Base-by-base conservation (phyloP, 2,113 vertebrate species). In the Macrotis lagotis region DNA sequence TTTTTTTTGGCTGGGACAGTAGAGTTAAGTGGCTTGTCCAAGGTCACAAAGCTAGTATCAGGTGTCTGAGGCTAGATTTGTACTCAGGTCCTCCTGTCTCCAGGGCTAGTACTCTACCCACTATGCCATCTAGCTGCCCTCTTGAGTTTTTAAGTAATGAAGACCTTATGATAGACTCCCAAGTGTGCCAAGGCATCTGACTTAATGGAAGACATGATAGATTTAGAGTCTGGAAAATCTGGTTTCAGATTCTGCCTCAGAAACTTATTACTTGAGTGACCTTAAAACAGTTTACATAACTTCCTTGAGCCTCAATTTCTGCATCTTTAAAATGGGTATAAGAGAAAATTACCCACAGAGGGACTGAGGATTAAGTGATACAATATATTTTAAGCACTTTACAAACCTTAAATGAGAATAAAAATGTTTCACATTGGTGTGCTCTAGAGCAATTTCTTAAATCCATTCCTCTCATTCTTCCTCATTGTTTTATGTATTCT, bases 281-380 rank as follows among this genome's bases (percentile, higher is more conserved):
- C 50, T 66, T 12, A 25, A 31, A 19, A 28, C n/a, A 44, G 31
- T 8, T 59, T 50, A 59, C 74, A 12, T 88, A 48, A 50, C 25
- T 90, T 89, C 52, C 90, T 51, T 50, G 48, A 59, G 37, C 89
- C 94, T 49, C 49, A 91, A 3, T 74, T 51, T 93, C 88, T 88
- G 94, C n/a, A 50, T 50, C 48, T 19, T 8, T 50, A 90, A 50
- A 92, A 88, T 31, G 2, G 28, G 47, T 16, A 19, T 52, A n/a
- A 47, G 31, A 52, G 92, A 8, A 14, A 89, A n/a, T 28, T 90
- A 90, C 9, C 47, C 11, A 31, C 7, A 88, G 26, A 59, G 37
- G 48, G 9, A 24, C 88, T 50, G 14, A 59, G 50, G 49, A 88
- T 11, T 48, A 19, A 25, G 11, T 52, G 16, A n/a, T 83, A 83